Base-by-base conservation (phyloP, 1,140 invertebrate species). In the Orchestia grillus region DNA sequence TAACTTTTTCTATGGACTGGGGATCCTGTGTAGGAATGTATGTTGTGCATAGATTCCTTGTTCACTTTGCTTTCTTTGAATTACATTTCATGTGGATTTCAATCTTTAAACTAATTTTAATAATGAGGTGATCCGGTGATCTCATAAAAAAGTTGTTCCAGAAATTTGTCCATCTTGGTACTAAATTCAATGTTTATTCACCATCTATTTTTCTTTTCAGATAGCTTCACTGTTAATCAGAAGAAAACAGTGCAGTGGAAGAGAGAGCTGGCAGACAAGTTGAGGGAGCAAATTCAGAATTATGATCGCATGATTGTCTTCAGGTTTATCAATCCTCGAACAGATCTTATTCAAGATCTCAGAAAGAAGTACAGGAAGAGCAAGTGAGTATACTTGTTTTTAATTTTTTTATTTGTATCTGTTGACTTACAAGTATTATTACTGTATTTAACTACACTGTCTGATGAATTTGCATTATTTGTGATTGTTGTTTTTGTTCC, bases 231-330 rank as follows among this genome's bases (percentile, higher is more conserved):
- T n/a, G 92, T 94, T 0, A 94, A 94, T 47, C 92, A 94, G 36
- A 94, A 94, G 92, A 94, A 94, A 40, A 94, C 92, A 94, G 92
- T 94, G 36, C 92, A 94, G 36, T 94, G 92, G 92, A 94, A 94
- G 44, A 6, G 47, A n/a, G 92, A 47, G 43, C 44, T 94, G 92
- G 92, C 92, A 45, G 92, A 94, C 92, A 94, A 94, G n/a, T 44
- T 94, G 36, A 94, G 92, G 36, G 92, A 94, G 40, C 92, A 94
- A 36, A 94, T 94, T 11, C 92, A 94, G 40, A 44, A 94, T 45
- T 94, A 94, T 47, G 92, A 94, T n/a, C 92, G 92, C 11, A 11
- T 94, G 43, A 47, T 94, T 40, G 92, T 94, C 19, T 94, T 94
- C 92, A 94, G 92, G 44, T 94, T 94, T 47, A 94, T 94, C 92